Base-by-base conservation (phyloP, 2,888 invertebrate species). In the Apocheima hispidaria region DNA sequence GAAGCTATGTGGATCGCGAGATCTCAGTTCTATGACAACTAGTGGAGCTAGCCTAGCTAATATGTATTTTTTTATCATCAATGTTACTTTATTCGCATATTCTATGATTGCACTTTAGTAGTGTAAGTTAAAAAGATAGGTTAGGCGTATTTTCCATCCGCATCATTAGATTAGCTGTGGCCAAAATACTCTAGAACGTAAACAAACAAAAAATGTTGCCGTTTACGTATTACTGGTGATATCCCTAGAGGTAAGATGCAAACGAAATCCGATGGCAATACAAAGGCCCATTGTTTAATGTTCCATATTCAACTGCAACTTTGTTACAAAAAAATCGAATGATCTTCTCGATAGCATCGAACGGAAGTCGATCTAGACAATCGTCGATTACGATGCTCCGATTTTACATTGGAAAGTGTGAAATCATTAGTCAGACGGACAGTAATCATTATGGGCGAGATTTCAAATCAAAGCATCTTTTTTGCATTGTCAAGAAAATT, bases 381-480 rank as follows among this genome's bases (percentile, higher is more conserved):
- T 80, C 74, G 72, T 66, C 71, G 76, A 81, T 77, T 78, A 76
- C 66, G 79, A 74, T 64, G 80, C 76, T 76, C 74, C 69, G 73
- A 77, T 79, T 81, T 74, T 78, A 77, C 74, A 77, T 75, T 74
- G 76, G 79, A 83, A 87, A 87, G 84, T 87, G 80, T 81, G 75
- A 81, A 83, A 84, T 78, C 21, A 38, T 49, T 21, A 41, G 33
- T n/a, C 35, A 26, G 18, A 80, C 81, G 81, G 73, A 77, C 69
- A 68, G 60, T 66, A 56, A 67, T 65, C 51, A 74, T 70, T 75
- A 69, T 75, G 70, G 36, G 36, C 41, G 30, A 40, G 12, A 33
- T 43, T 49, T 16, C 5, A 16, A 44, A 5, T 6, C 18, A 18
- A n/a, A n/a, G 20, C 2, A 3, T 1, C 20, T 5, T 20, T 46